Base-by-base conservation (phyloP, 2,113 vertebrate genomes). In the Lanius collurio region DNA sequence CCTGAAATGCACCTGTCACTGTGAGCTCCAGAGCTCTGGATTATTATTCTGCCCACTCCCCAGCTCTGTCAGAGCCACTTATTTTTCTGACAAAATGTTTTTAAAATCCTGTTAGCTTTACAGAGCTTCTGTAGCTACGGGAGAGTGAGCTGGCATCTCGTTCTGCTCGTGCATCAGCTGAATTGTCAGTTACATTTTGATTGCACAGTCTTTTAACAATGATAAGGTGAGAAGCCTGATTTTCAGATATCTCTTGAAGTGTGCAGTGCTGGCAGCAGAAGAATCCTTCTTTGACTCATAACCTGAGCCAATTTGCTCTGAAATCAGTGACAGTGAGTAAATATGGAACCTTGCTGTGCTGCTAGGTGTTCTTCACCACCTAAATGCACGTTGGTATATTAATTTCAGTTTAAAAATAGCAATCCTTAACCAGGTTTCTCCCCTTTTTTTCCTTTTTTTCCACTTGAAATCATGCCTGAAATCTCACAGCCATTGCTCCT, bases 81-180 rank as follows among this genome's bases (percentile, higher is more conserved):
- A 90, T 88, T 97, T 91, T 76, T 67, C 96, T 96, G 97, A 97
- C 97, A 97, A 96, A 97, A 93, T 95, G 91, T 97, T 97, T 92
- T 94, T 94, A 57, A 94, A 96, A 94, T 94, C 92, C 90, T 83
- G 94, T 97, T 95, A 97, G 95, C 92, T 90, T 62, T 68, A 64
- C 90, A 84, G 94, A 87, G 59, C 90, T 97, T 67, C 85, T 81
- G 77, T 23, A 89, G 95, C 94, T 74, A 8, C 39, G 92, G 95
- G 80, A 94, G 94, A 73, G 84, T 26, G 89, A 92, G 93, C 89
- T 97, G 96, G 95, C 97, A 96, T 90, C 96, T 47, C 37, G 93
- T 93, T 93, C 87, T 91, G 83, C 87, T 83, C 35, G 31, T 46
- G 95, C 92, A 95, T 97, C 96, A 96, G 87, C 70, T 26, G 95